phyloP scores from a whole-genome alignment of 2,113 vertebrate genomes.

The Microcebus lehilahytsara region DNA sequence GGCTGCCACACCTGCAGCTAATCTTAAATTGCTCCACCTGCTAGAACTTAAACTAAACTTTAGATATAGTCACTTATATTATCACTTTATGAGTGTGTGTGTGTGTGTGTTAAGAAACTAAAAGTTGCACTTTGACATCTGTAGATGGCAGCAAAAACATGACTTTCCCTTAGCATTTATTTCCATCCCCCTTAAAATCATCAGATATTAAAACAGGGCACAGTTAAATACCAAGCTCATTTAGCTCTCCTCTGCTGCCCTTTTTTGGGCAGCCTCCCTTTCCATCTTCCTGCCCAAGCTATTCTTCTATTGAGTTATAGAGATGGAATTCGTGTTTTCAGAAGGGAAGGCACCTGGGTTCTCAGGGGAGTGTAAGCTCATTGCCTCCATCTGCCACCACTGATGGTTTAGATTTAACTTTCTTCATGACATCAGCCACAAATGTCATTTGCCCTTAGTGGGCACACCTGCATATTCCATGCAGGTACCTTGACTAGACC shows the following conservation, averaged over 20 bases:
- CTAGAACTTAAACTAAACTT: background rate
- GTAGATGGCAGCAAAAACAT: slow-evolving; percentile 79
- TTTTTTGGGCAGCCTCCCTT: background rate
- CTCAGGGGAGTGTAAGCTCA: background rate
- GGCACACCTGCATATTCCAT: background rate
- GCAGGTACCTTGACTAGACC: background rate
- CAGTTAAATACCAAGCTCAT: background rate
- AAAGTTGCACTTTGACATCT: slow-evolving; percentile 79
- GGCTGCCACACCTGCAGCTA: background rate
- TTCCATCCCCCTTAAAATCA: slow-evolving; percentile 24
- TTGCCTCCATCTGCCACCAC: background rate
- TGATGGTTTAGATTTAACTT: background rate
- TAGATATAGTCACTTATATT: background rate
- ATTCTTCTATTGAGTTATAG: background rate
- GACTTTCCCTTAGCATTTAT: slow-evolving; percentile 54
- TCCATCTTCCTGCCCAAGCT: background rate
- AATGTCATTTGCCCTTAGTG: background rate
- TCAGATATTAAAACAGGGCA: background rate
- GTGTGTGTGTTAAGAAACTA: background rate
- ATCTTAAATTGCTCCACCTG: background rate
- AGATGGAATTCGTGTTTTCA: background rate
- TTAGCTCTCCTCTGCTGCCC: background rate
- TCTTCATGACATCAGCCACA: background rate
- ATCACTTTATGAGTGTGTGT: background rate
- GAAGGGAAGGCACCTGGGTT: background rate